phyloP scores from a whole-genome alignment of 2,113 vertebrate species.

The Hyaena hyaena region DNA sequence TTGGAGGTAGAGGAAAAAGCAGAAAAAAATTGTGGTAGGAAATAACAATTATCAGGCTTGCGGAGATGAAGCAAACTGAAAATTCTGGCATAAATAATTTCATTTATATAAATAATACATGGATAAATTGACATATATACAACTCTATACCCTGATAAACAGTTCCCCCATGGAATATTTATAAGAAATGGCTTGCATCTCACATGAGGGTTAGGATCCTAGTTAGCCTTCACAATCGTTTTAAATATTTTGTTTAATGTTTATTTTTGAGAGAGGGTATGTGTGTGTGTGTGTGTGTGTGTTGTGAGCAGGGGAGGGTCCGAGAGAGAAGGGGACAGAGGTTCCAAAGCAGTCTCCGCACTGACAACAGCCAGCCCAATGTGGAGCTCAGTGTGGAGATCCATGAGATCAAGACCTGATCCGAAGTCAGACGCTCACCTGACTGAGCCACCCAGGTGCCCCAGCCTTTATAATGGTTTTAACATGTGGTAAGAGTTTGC shows the following conservation, averaged over 20 bases:
- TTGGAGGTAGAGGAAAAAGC: background rate
- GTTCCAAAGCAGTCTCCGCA: no score
- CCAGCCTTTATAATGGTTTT: background rate
- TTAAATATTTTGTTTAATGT: background rate
- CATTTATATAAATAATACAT: background rate
- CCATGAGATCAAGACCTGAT: no score
- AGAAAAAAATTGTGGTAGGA: background rate
- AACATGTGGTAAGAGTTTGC: background rate
- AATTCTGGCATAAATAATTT: background rate
- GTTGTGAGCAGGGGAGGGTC: no score
- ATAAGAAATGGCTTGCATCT: slow-evolving; percentile 7
- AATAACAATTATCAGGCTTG: background rate
- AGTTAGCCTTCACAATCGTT: background rate
- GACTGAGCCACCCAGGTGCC: no score
- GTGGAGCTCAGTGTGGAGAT: no score
- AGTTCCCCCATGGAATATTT: background rate
- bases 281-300: no score
- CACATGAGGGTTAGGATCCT: background rate
- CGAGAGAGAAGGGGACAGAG: no score
- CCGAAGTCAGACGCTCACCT: no score
- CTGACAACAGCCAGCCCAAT: no score
- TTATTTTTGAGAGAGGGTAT: no score
- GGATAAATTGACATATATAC: background rate
- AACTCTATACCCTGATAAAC: background rate
- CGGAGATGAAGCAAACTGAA: background rate